Conservation (phyloP, 2,113 vertebrate genomes). For the Redunca redunca region DNA sequence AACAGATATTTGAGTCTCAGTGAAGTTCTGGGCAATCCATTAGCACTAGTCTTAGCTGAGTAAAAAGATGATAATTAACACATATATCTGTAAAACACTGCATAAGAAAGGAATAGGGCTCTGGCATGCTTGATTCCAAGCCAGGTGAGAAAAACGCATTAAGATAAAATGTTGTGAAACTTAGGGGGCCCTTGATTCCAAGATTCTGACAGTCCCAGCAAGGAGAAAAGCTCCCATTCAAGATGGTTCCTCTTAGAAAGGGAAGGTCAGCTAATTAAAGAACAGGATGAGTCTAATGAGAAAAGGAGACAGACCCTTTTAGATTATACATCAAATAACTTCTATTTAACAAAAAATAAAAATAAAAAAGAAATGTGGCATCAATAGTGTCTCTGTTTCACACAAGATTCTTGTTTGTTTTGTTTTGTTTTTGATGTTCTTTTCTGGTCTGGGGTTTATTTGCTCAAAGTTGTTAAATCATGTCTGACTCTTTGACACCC, state of each 20-base stretch:
- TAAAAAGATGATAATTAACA: neutral
- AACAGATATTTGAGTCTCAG: neutral
- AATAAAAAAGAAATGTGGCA: neutral
- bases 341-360: neutral
- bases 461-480: neutral
- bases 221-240: neutral
- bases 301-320: neutral
- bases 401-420: neutral
- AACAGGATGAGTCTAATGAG: neutral
- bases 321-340: neutral
- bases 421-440: neutral
- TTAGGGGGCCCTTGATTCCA: neutral
- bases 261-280: neutral
- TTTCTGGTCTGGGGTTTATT: neutral
- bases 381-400: neutral
- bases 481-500: neutral
- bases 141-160: slow-evolving; percentile 6
- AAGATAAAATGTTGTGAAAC: neutral
- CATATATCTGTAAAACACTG: neutral
- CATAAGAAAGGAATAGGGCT: neutral
- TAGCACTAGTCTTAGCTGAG: neutral
- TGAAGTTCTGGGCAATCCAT: neutral
- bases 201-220: neutral
- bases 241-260: neutral
- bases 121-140: neutral